Conservation (phyloP, 2,888 invertebrate species). For the Cataglyphis altisquamis region DNA sequence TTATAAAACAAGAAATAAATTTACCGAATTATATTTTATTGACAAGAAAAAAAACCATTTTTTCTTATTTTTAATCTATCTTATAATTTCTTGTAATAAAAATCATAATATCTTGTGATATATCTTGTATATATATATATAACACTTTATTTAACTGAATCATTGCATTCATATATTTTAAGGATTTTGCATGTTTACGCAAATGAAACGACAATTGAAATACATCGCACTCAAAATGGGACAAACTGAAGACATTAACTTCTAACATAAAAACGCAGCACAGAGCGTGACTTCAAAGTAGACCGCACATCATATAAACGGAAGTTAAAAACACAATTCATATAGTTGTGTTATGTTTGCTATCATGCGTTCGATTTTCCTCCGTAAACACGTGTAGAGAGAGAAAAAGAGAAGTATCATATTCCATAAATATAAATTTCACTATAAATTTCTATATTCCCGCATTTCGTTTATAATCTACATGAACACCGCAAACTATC, state of each 20-base stretch:
- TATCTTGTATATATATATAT: no score
- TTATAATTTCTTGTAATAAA: neutral
- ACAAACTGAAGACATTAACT: constrained; percentile 67
- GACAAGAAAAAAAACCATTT: neutral
- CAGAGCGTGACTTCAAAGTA: constrained; percentile 37
- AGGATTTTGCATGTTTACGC: neutral
- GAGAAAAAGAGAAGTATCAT: neutral
- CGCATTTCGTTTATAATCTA: neutral
- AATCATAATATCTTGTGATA: neutral
- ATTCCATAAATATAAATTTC: constrained; percentile 9
- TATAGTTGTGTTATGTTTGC: neutral
- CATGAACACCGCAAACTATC: neutral
- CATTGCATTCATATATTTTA: neutral
- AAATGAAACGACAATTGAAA: constrained; percentile 1
- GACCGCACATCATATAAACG: constrained; percentile 50
- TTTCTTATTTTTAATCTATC: neutral
- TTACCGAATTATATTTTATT: neutral
- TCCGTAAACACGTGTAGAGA: neutral
- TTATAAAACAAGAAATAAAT: neutral
- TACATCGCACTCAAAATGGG: constrained; percentile 47
- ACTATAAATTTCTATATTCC: constrained; percentile 24
- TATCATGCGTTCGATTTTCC: constrained; percentile 11
- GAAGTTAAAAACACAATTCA: constrained; percentile 12
- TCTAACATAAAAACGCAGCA: constrained; percentile 58
- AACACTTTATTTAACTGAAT: neutral